A percentile compares a stretch with the other conserved stretches of the same genome.
Evolutionary conservation across 2,888 invertebrate genomes (phyloP).

Genomic region (Melinaea menophilus): DNA sequence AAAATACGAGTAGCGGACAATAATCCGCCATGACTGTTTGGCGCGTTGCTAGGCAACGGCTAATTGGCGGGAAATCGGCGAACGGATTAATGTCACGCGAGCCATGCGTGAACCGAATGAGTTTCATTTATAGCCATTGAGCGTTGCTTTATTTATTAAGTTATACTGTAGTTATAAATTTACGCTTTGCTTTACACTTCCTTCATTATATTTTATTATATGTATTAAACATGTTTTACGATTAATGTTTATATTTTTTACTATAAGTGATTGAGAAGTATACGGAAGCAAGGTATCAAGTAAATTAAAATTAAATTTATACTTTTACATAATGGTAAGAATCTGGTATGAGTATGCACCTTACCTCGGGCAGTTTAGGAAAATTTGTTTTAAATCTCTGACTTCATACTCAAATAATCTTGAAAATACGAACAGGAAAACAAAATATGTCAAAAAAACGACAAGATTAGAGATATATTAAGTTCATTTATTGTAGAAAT

Average conservation of each 20-base stretch:
- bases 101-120: constrained; percentile 37
- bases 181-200: constrained; percentile 12
- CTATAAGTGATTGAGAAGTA: too few relatives aligned
- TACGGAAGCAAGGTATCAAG: too few relatives aligned
- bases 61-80: constrained; percentile 66
- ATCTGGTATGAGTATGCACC: too few relatives aligned
- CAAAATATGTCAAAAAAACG: too few relatives aligned
- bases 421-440: too few relatives aligned
- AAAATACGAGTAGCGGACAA: constrained; percentile 8
- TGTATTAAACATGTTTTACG: neutral
- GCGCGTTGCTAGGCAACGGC: constrained; percentile 55
- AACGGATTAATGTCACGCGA: constrained; percentile 48
- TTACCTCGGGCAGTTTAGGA: too few relatives aligned
- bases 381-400: too few relatives aligned
- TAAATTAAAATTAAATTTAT: too few relatives aligned
- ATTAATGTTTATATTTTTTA: neutral
- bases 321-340: too few relatives aligned
- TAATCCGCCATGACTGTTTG: constrained; percentile 51
- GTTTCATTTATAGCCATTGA: constrained; percentile 32
- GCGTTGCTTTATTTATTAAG: constrained; percentile 29
- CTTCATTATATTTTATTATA: neutral
- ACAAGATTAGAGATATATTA: too few relatives aligned
- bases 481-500: too few relatives aligned
- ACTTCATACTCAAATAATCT: too few relatives aligned
- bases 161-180: constrained; percentile 19